These are phyloP conservation scores for Apogon talboti DNA, from an alignment of 2,797 vertebrate genomes.

Conservation along the genomic window DNA sequence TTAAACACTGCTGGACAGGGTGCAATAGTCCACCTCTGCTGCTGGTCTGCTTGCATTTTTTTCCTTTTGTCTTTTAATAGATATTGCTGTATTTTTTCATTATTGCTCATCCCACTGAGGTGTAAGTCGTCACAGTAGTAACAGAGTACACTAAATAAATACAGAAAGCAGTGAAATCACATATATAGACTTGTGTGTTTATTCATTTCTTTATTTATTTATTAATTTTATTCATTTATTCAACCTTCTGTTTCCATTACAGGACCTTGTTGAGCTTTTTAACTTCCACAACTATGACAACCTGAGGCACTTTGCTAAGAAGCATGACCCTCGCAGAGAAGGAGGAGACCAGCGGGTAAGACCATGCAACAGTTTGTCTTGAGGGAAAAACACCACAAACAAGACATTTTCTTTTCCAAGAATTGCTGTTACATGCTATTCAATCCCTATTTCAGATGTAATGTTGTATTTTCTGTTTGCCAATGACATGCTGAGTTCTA, in stretches of 20 bases:
- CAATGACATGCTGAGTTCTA: not conserved
- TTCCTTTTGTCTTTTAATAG: no score
- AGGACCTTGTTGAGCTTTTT: no score
- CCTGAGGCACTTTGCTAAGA: constrained; percentile 48
- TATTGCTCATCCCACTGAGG: no score
- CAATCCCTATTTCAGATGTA: no score
- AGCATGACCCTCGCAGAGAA: constrained; percentile 96
- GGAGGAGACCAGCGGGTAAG: constrained; percentile 98
- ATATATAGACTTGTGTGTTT: not conserved
- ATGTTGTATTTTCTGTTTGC: not conserved
- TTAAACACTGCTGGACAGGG: not conserved
- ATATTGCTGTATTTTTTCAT: no score
- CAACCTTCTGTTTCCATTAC: no score
- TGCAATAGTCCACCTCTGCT: not conserved
- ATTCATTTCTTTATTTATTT: no score
- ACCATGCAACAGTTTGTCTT: constrained; percentile 1
- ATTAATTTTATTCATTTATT: no score
- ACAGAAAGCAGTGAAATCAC: no score
- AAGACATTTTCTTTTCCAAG: constrained; percentile 9
- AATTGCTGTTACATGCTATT: not conserved
- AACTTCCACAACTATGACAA: no score
- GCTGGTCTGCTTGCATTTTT: not conserved
- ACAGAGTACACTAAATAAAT: not conserved
- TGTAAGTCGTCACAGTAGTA: not conserved
- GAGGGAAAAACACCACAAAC: not conserved